phyloP scores from a whole-genome alignment of 1,140 invertebrate species.

The Heliothis virescens region DNA sequence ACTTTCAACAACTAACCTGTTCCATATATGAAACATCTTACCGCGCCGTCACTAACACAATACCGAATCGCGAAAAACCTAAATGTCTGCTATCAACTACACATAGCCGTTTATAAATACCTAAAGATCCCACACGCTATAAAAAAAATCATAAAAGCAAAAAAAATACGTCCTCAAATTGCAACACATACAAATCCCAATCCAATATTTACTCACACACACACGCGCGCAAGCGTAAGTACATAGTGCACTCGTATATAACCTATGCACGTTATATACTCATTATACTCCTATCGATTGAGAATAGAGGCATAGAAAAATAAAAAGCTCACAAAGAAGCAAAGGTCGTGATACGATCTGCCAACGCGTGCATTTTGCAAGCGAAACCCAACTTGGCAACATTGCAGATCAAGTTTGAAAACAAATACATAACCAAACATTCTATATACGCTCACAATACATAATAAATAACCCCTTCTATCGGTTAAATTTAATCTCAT shows the following conservation, averaged over 20 bases:
- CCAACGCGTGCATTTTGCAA: constrained; percentile 61
- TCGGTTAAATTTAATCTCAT: constrained; percentile 51
- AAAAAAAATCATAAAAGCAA: constrained; percentile 13
- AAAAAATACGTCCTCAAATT: constrained; percentile 5
- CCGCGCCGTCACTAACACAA: neutral
- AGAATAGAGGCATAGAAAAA: constrained; percentile 44
- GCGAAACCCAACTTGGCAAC: constrained; percentile 62
- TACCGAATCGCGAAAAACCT: constrained; percentile 1
- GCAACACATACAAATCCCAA: constrained; percentile 28
- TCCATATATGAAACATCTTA: neutral
- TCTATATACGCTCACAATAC: constrained; percentile 46
- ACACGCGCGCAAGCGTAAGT: constrained; percentile 4
- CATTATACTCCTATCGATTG: constrained; percentile 48
- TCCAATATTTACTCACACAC: constrained; percentile 1
- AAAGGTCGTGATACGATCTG: constrained; percentile 57
- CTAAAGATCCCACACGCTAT: constrained; percentile 20
- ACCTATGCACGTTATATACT: constrained; percentile 29
- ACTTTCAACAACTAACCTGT: neutral
- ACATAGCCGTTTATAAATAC: constrained; percentile 28
- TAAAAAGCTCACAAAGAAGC: constrained; percentile 50
- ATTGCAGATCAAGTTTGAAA: constrained; percentile 66
- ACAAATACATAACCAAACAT: constrained; percentile 65
- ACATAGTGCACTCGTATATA: constrained; percentile 38
- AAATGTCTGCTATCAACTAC: neutral
- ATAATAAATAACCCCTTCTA: constrained; percentile 52